phyloP scores from a whole-genome alignment of 35 echinoderm and acorn worm species.

The Apostichopus japonicus region DNA sequence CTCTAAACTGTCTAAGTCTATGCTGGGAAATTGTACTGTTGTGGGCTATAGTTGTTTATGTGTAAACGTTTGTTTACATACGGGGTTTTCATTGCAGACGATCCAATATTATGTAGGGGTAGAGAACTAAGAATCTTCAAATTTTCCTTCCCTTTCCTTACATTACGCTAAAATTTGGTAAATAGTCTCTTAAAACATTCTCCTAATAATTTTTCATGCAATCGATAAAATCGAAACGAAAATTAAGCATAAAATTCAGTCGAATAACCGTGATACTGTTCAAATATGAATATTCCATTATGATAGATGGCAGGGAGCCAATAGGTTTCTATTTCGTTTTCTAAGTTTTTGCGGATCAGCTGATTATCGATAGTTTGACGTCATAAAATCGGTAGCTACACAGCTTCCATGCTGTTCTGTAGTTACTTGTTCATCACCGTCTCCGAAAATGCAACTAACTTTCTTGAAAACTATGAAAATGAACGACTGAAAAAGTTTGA shows the following conservation, averaged over 20 bases:
- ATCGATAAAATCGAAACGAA: no score
- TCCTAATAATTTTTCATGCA: not conserved
- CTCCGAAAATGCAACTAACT: no score
- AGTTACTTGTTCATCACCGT: no score
- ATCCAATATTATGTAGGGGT: not conserved
- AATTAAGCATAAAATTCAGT: no score
- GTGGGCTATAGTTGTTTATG: not conserved
- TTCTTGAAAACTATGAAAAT: no score
- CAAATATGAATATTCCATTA: not conserved
- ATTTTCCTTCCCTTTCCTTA: no score
- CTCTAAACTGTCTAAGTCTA: no score
- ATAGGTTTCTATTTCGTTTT: not conserved
- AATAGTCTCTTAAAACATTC: not conserved
- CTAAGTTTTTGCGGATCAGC: not conserved
- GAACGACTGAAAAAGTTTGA: no score
- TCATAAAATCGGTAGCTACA: no score
- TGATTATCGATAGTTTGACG: not conserved
- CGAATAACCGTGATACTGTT: no score
- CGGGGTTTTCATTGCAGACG: not conserved
- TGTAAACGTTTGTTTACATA: not conserved
- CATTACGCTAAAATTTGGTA: not conserved
- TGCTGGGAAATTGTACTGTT: no score
- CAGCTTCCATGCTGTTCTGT: no score
- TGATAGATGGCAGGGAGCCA: not conserved
- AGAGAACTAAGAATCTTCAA: not conserved